Evolutionary conservation across 2,113 vertebrate genomes (phyloP), one percentile per base, ranked within the genome.

Genomic region (Cololabis saira): DNA sequence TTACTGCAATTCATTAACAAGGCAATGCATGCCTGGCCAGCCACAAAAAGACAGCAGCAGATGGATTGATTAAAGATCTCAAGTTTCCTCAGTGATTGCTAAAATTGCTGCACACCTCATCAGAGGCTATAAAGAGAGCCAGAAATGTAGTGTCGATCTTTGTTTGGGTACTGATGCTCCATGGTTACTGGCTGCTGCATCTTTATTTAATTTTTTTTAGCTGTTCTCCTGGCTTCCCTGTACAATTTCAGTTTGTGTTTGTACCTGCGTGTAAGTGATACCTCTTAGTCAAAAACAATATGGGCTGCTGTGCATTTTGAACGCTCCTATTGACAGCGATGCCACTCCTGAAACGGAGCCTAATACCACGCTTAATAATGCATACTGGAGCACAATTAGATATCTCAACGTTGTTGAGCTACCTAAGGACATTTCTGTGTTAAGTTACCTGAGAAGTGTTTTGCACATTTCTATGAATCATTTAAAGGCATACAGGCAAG

Each of bases 71-170:
- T 87, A 81, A 81, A 74, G 69, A 85, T 78, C 61, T 89, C 72
- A 63, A 51, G 84, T 91, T 88, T 80, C 76, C 53, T 68, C 76
- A 63, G 61, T 5, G 82, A 90, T 72, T 54, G 82, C 76, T 84
- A 67, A 86, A 91, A 86, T 86, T 85, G 79, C 79, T 84, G 80
- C 78, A 72, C 63, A 61, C 81, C 78, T 88, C 84, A 87, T 89
- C 81, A 84, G 81, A 86, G 75, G 30, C 78, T 50, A 61, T 41
- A 67, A 51, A 64, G 21, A 8, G 67, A 66, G n/a, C 42, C 44
- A 62, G 37, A 66, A 64, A 60, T 54, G 47, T 37, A 13, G 62
- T 51, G 68, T 69, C 9, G 9, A 15, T 62, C 11, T 55, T 24
- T 19, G 19, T 61, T 40, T 58, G 12, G 42, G 19, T 43, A 6